Evolutionary conservation across 2,797 vertebrate species (phyloP), one percentile per base, ranked within the genome.

Genomic region (Sebastes trivittatus): DNA sequence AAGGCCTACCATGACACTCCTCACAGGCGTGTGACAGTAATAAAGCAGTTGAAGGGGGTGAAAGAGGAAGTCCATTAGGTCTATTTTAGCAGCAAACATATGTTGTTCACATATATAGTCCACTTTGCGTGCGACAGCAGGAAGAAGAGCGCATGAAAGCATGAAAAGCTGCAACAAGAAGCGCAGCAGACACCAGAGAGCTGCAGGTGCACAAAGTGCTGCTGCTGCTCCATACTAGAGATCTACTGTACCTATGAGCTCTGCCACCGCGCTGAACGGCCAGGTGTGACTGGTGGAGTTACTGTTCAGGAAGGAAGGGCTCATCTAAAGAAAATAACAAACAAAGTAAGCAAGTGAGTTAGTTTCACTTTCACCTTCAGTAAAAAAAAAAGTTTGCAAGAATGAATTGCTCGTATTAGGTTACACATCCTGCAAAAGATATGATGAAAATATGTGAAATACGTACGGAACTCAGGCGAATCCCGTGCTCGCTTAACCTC

Each of bases 261-360:
- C 96, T 5, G 96, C 96, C 85, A 96, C 92, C 3, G 97, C 96
- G 89, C 96, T 95, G 94, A 96, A 97, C 27, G 97, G 96, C 94
- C 96, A 95, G 67, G 95, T 96, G 60, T 96, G 96, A 92, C 95
- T 97, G n/a, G 95, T 95, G 46, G 96, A 96, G 94, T 96, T 96
- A 88, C 95, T 96, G 92, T 95, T 94, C 81, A 96, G 94, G 87
- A 94, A 97, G 81, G 95, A 92, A 55, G 96, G 96, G 70, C 95
- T 96, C 94, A 96, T 96, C 97, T 96, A 66, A 42, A 86, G 38
- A 66, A 6, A 77, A 75, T 23, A 49, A 46, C 4, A 11, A 64
- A 61, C 10, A 13, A 36, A 36, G 54, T 2, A 36, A 36, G 46
- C 0, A 27, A 66, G 49, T 29, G 10, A 69, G 25, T 61, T 32